Conservation (phyloP, 2,113 vertebrate species). For the Triplophysa tibetana region DNA sequence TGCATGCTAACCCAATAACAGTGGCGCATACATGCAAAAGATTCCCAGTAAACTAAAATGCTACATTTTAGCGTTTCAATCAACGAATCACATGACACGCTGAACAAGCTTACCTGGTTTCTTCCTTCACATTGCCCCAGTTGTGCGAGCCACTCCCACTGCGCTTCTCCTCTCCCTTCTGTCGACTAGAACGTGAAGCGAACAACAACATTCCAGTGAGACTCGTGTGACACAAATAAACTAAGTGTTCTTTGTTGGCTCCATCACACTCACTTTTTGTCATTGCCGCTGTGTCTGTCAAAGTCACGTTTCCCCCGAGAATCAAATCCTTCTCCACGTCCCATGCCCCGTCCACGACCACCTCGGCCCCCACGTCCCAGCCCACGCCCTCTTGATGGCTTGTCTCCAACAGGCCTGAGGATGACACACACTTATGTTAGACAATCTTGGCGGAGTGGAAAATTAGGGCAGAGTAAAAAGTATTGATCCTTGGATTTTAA, state of each 20-base stretch:
- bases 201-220: constrained; percentile 53
- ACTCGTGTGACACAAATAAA: neutral
- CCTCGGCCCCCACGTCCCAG: constrained; percentile 83
- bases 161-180: constrained; percentile 96
- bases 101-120: constrained; percentile 80
- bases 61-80: neutral
- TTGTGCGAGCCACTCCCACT: constrained; percentile 96
- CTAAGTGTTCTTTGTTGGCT: neutral
- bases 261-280: constrained; percentile 87
- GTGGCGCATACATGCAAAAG: no score
- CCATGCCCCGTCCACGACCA: constrained; percentile 89
- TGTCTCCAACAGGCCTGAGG: constrained; percentile 82
- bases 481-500: no score
- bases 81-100: no score
- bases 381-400: constrained; percentile 88
- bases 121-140: constrained; percentile 98
- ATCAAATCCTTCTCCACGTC: constrained; percentile 92
- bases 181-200: constrained; percentile 84
- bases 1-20: no score
- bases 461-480: no score
- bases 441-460: no score
- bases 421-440: neutral
- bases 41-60: neutral
- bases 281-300: constrained; percentile 94
- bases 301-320: constrained; percentile 97